These are phyloP conservation scores for Scaptodrosophila lebanonensis DNA, from an alignment of 1,140 invertebrate genomes.

Conservation along the genomic window DNA sequence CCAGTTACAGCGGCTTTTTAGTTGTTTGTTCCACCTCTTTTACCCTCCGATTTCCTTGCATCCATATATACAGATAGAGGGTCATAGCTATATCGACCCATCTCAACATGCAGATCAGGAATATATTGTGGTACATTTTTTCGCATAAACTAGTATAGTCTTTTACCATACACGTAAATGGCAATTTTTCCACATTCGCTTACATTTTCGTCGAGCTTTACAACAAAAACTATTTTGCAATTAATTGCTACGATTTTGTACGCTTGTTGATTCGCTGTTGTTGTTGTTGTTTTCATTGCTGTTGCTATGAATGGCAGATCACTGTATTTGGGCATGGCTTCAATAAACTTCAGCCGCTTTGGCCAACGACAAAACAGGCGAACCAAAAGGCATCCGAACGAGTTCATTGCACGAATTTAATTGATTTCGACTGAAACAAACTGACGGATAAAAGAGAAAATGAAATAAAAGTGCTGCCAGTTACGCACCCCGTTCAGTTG, in stretches of 20 bases:
- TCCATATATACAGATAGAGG: too few relatives aligned
- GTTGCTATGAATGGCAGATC: conserved; percentile 12
- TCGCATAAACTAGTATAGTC: conserved; percentile 5
- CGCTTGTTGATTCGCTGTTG: conserved; percentile 8
- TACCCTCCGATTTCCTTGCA: too few relatives aligned
- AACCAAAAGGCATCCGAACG: conserved; percentile 39
- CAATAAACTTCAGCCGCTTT: conserved; percentile 45
- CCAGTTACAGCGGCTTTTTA: too few relatives aligned
- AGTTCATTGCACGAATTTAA: conserved; percentile 65
- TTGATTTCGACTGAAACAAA: conserved; percentile 45
- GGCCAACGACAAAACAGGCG: conserved; percentile 5
- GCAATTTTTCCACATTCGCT: conserved; percentile 8
- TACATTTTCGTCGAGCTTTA: conserved; percentile 13
- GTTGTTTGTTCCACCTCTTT: too few relatives aligned
- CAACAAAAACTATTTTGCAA: conserved; percentile 35
- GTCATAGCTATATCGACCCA: too few relatives aligned
- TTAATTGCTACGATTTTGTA: conserved; percentile 46
- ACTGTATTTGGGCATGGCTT: conserved; percentile 16
- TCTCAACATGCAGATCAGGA: too few relatives aligned
- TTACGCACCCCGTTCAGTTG: too few relatives aligned
- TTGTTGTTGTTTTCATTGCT: too few relatives aligned
- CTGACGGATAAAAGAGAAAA: too few relatives aligned
- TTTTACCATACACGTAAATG: too few relatives aligned
- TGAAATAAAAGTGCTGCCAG: too few relatives aligned
- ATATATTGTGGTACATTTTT: too few relatives aligned